Evolutionary conservation across 2,888 invertebrate genomes (phyloP), one percentile per base, ranked within the genome.

Genomic region (Metacarcinus magister): DNA sequence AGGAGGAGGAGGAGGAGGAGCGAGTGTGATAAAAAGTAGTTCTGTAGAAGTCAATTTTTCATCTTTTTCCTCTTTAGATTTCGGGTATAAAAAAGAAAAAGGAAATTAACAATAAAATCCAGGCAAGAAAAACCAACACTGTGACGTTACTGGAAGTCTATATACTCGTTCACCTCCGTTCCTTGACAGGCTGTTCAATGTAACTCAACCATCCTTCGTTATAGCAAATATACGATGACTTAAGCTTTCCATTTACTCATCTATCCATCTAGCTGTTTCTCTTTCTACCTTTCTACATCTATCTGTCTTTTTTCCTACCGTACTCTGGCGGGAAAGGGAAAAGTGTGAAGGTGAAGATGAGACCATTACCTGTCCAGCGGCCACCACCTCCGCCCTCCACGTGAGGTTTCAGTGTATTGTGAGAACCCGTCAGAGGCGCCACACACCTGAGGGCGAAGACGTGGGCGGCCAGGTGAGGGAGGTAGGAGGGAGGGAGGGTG

Each of bases 391-490:
- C 54, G 54, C 54, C 16, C 54, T 54, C 16, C 75, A 75, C 75
- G 75, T 28, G 75, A 75, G 75, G 75, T n/a, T n/a, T n/a, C n/a
- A n/a, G 75, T 13, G 87, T 87, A 87, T 32, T 39, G 87, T 87
- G 87, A 87, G 87, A 87, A 87, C 87, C 87, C 87, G 8, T 87
- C 7, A 2, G 87, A 39, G 87, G 87, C 87, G 87, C 87, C 32
- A 16, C 87, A 39, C 87, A 87, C 87, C 87, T 87, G 39, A 87
- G 87, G 87, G 87, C 87, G 87, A 39, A 39, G 87, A 39, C 39
- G 87, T 87, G 87, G 87, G 87, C 87, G 87, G 39, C 87, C 87
- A 87, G 87, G 39, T 87, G 75, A 82, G 28, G 32, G 28, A 28
- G 28, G 75, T 5, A 7, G n/a, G 75, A 23, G 23, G 19, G 87